Conservation (phyloP, 2,797 vertebrate genomes). For the Emydoidea blandingii region DNA sequence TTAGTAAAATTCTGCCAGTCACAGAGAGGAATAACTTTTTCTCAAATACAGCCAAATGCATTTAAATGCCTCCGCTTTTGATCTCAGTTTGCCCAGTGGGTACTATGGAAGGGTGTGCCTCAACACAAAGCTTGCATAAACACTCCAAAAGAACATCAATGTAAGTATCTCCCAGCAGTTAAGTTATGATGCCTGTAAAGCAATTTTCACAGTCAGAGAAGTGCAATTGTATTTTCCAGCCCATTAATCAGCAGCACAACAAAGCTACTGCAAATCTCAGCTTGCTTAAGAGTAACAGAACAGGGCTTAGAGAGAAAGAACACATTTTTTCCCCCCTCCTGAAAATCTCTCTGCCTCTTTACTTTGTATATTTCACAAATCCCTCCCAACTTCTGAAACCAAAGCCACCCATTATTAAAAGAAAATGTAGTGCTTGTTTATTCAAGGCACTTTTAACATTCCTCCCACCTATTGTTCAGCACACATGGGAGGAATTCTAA, state of each 20-base stretch:
- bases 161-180: conserved; percentile 86
- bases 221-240: conserved; percentile 91
- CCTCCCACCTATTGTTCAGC: conserved; percentile 84
- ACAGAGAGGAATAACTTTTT: neutral
- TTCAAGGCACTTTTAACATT: conserved; percentile 84
- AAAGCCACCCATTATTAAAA: conserved; percentile 49
- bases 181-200: conserved; percentile 89
- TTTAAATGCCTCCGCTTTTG: neutral
- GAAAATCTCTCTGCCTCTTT: conserved; percentile 52
- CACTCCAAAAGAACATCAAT: conserved; percentile 85
- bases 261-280: conserved; percentile 81
- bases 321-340: conserved; percentile 70
- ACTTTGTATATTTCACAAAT: conserved; percentile 59
- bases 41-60: neutral
- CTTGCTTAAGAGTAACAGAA: conserved; percentile 24
- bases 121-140: conserved; percentile 76
- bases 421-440: conserved; percentile 87
- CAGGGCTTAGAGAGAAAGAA: neutral
- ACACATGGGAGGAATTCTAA: conserved; percentile 84
- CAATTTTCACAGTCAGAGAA: conserved; percentile 89
- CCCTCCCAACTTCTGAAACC: conserved; percentile 52
- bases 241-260: conserved; percentile 88
- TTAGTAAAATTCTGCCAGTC: neutral
- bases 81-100: neutral
- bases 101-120: conserved; percentile 38